Percentiles rank a stretch among this genome's conserved stretches.
These are phyloP conservation scores for Grallaria varia DNA, from an alignment of 2,113 vertebrate species.

Conservation along the genomic window DNA sequence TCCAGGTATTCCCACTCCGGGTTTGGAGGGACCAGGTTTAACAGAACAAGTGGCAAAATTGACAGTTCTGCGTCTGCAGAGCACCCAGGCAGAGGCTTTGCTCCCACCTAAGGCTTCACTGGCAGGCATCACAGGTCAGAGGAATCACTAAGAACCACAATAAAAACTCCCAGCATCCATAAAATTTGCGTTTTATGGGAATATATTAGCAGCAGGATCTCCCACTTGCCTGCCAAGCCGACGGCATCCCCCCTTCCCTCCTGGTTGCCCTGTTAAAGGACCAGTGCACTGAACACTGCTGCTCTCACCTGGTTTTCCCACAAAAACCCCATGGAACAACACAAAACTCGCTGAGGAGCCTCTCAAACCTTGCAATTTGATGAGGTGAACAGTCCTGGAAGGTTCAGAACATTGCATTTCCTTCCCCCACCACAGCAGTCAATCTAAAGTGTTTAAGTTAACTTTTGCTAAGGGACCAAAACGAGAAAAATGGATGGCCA, in stretches of 20 bases:
- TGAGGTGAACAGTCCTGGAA: not conserved
- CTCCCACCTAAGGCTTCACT: not conserved
- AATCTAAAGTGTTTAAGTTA: not conserved
- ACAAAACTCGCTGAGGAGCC: not conserved
- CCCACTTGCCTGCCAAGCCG: not conserved
- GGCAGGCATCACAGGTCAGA: not conserved
- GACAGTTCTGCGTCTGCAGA: constrained; percentile 48
- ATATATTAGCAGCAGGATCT: not conserved
- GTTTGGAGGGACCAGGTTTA: not conserved
- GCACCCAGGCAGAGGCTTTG: not conserved
- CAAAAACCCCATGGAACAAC: rapidly evolving
- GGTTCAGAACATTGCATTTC: not conserved
- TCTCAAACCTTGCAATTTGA: not conserved
- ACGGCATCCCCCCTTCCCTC: not conserved
- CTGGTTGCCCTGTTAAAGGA: not conserved
- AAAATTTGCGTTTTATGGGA: not conserved
- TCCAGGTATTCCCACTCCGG: constrained; percentile 11
- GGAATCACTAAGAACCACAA: not conserved
- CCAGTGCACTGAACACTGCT: not conserved
- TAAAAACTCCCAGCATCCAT: not conserved
- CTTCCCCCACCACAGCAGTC: not conserved
- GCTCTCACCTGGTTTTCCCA: not conserved
- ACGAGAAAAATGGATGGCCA: not conserved
- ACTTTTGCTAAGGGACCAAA: not conserved
- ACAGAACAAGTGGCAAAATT: constrained; percentile 46